Conservation (phyloP, 2,113 vertebrate species). For the Gulo gulo region DNA sequence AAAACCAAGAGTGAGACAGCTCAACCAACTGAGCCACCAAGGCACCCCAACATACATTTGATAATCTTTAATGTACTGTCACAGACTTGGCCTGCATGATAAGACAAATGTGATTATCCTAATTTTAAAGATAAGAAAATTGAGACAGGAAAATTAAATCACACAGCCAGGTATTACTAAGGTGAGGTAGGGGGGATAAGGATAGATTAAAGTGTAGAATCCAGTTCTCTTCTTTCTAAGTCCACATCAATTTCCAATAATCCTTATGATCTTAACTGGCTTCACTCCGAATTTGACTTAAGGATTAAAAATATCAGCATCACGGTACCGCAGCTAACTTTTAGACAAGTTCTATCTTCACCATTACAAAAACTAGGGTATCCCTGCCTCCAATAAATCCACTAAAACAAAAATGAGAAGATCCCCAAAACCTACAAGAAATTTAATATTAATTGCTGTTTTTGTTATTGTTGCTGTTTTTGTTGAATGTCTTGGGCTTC, state of each 20-base stretch:
- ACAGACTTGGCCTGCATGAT: neutral
- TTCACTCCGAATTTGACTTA: neutral
- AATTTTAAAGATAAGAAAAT: conserved; percentile 36
- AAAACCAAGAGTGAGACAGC: neutral
- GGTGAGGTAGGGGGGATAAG: neutral
- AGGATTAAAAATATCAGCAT: conserved; percentile 32
- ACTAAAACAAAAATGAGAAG: neutral
- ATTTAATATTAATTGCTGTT: conserved; percentile 26
- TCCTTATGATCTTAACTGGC: neutral
- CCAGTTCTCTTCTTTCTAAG: neutral
- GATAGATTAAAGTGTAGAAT: neutral
- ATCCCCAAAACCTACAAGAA: neutral
- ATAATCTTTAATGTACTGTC: neutral
- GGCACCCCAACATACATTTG: neutral
- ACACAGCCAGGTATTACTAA: neutral
- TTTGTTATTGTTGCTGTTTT: neutral
- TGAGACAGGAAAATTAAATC: neutral
- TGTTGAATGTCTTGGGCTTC: conserved; percentile 13
- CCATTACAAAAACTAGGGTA: neutral
- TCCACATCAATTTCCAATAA: neutral
- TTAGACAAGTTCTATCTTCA: neutral
- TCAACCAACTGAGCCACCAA: neutral
- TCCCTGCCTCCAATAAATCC: conserved; percentile 12
- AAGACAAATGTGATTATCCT: neutral
- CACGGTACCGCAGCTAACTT: neutral